Percentiles rank a stretch among this genome's conserved stretches.
phyloP scores from a whole-genome alignment of 2,888 invertebrate genomes.

The Nemotelus nigrinus region DNA sequence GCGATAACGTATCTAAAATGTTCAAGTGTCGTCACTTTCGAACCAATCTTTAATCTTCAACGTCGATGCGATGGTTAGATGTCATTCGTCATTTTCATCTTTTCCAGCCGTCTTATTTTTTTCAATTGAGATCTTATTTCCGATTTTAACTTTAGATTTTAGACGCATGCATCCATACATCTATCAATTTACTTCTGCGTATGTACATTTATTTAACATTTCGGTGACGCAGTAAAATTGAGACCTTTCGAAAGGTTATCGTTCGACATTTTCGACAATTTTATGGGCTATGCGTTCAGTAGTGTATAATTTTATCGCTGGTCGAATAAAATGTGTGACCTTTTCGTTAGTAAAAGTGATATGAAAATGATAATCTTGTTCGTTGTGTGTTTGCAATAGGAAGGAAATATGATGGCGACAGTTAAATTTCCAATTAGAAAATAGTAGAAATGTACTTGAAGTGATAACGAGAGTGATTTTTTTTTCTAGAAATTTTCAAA shows the following conservation, averaged over 20 bases:
- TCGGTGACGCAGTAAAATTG: not conserved
- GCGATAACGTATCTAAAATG: constrained; percentile 13
- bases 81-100: not conserved
- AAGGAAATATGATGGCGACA: not conserved
- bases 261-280: constrained; percentile 17
- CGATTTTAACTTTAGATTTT: not conserved
- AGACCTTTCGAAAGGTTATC: constrained; percentile 34
- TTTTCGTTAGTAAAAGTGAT: not conserved
- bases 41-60: not conserved
- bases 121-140: not conserved
- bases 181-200: not conserved
- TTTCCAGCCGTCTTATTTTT: not conserved
- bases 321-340: not conserved
- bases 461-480: too few species aligned
- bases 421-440: too few species aligned
- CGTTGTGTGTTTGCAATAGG: not conserved
- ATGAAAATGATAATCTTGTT: not conserved
- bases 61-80: not conserved
- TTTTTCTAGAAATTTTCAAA: too few species aligned
- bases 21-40: constrained; percentile 14
- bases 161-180: too few species aligned
- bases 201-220: not conserved
- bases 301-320: constrained; percentile 17
- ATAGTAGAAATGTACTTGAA: too few species aligned
- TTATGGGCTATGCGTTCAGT: constrained; percentile 33